Evolutionary conservation across 1,140 invertebrate species (phyloP).

Genomic region (Prorops nasuta): DNA sequence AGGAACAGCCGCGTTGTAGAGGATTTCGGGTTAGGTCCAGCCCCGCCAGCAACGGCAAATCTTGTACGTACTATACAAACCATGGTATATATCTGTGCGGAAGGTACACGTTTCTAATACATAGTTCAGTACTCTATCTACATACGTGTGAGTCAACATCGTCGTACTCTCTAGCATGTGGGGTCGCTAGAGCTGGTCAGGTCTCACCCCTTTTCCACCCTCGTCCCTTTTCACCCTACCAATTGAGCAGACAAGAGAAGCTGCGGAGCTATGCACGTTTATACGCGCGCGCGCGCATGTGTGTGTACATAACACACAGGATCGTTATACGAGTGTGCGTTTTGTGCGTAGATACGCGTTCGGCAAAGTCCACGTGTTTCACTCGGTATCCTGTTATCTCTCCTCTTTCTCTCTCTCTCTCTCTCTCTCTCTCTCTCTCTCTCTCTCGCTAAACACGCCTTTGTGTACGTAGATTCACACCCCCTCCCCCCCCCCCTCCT

Average conservation of each 20-base stretch:
- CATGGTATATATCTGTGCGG: slow-evolving; percentile 36
- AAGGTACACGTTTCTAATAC: slow-evolving; percentile 47
- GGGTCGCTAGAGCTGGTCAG: too few species aligned
- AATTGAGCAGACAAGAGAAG: too few species aligned
- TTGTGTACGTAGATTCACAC: neutral
- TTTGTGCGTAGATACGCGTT: too few species aligned
- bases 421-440: slow-evolving; percentile 1
- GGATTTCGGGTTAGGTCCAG: neutral
- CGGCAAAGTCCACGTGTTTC: too few species aligned
- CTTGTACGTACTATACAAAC: slow-evolving; percentile 46
- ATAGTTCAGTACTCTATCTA: slow-evolving; percentile 49
- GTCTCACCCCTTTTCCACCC: slow-evolving; percentile 10
- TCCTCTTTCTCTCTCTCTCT: slow-evolving; percentile 1
- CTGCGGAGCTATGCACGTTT: slow-evolving; percentile 8
- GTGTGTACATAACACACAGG: too few species aligned
- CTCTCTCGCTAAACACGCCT: slow-evolving; percentile 10
- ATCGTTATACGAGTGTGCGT: too few species aligned
- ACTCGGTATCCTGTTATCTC: too few species aligned
- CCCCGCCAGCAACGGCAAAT: slow-evolving; percentile 41
- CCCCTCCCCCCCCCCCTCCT: neutral
- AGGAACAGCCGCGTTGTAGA: neutral
- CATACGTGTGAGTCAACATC: slow-evolving; percentile 40
- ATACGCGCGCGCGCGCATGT: neutral
- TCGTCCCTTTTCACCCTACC: slow-evolving; percentile 15
- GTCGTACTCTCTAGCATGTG: too few species aligned